Evolutionary conservation across 1,140 invertebrate species (phyloP).

Genomic region (Venustaconcha ellipsiformis): DNA sequence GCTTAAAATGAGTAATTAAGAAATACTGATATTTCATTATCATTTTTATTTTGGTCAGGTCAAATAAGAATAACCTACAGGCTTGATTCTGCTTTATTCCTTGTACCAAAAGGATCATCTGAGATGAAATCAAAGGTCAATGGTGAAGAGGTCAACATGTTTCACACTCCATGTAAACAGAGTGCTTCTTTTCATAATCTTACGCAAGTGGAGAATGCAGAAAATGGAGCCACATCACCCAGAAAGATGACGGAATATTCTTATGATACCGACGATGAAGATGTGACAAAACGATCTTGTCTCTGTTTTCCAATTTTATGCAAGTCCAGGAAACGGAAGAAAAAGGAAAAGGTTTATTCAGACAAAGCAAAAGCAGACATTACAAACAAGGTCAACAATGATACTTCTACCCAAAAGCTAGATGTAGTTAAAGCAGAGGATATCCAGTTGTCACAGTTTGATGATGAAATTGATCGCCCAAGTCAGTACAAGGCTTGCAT

Average conservation of each 20-base stretch:
- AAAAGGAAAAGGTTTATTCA: constrained; percentile 3
- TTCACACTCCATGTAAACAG: constrained; percentile 25
- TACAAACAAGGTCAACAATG: too few species aligned
- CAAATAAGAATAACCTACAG: constrained; percentile 28
- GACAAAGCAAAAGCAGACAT: too few species aligned
- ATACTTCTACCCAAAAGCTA: too few species aligned
- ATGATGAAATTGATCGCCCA: too few species aligned
- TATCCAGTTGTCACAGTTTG: too few species aligned
- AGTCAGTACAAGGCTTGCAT: too few species aligned
- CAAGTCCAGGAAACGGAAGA: constrained; percentile 1
- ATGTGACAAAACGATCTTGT: constrained; percentile 15
- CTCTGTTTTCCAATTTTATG: constrained; percentile 22
- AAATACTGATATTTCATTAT: too few species aligned
- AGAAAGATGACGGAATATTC: constrained; percentile 28
- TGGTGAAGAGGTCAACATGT: constrained; percentile 26
- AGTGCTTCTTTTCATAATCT: constrained; percentile 35
- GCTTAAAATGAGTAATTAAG: too few species aligned
- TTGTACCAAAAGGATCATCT: constrained; percentile 29
- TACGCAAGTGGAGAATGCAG: constrained; percentile 20
- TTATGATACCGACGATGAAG: constrained; percentile 21
- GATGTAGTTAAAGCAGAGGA: too few species aligned
- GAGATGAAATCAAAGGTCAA: constrained; percentile 22
- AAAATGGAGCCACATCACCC: constrained; percentile 10
- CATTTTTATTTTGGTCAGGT: too few species aligned
- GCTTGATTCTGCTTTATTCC: constrained; percentile 24